Evolutionary conservation across 2,888 invertebrate genomes (phyloP), one percentile per base, ranked within the genome.

Genomic region (Cynaeus angustus): DNA sequence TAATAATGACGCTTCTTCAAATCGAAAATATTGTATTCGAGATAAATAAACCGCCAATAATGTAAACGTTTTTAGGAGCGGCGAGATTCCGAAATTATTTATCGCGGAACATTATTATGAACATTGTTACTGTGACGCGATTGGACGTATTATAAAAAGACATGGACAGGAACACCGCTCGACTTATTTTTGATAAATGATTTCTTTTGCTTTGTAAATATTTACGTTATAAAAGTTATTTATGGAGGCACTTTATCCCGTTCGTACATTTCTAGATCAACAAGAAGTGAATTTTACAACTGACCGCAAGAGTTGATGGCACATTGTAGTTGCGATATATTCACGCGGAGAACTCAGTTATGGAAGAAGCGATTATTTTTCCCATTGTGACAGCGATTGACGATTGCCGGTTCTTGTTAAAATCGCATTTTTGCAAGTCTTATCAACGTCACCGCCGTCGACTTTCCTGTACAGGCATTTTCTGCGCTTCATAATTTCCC

Each of bases 381-480:
- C 50, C 33, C 43, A 52, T 38, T 64, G 45, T 30, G 53, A 48
- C 58, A 64, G 21, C 65, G 26, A 70, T 69, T 67, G 69, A 52
- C 69, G 59, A 72, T 67, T 70, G 55, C 72, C 72, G 70, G 72
- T 72, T 67, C 72, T 70, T 72, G 72, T 72, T 69, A 69, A 72
- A 72, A 64, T 64, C 67, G 52, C 70, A 72, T 72, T 62, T 71
- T 67, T 59, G 64, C 61, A 41, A 61, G 43, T 52, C 59, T 70
- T 72, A 70, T 69, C 72, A 45, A 45, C 55, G 50, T 61, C 45
- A 52, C 41, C 50, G 65, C 55, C 66, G 59, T 59, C 66, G 58
- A 43, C 67, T 59, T 67, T 43, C 67, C 52, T 59, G 52, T 52
- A 46, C 13, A 38, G 50, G 58, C 66, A 33, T 50, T 59, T 48